Evolutionary conservation across 2,113 vertebrate species (phyloP).

Genomic region (Hippolais icterina): DNA sequence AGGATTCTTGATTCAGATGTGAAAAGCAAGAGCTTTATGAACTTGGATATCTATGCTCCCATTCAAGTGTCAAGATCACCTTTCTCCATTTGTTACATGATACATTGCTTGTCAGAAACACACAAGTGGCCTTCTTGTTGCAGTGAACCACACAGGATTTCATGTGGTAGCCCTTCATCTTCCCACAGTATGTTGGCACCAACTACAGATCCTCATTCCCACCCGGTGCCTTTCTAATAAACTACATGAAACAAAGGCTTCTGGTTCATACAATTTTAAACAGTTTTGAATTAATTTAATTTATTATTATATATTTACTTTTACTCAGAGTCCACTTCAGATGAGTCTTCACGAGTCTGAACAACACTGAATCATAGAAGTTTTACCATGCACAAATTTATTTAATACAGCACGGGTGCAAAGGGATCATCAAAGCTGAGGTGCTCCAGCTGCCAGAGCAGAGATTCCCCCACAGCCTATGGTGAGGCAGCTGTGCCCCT

Average conservation of each 20-base stretch:
- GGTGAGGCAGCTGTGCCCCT: background rate
- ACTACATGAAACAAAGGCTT: background rate
- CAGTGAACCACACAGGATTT: background rate
- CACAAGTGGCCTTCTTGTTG: background rate
- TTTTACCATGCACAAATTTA: background rate
- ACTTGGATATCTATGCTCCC: background rate
- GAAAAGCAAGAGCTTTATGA: background rate
- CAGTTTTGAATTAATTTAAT: background rate
- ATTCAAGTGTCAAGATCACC: background rate
- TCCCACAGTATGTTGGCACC: background rate
- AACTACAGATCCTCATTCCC: background rate
- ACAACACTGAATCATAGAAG: background rate
- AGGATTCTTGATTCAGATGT: accelerated
- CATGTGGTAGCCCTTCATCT: background rate
- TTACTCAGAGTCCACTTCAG: background rate
- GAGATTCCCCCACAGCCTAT: background rate
- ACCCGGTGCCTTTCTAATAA: background rate
- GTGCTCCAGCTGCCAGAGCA: background rate
- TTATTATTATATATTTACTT: background rate
- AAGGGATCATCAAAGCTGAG: background rate
- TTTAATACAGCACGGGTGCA: background rate
- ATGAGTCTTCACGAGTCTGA: background rate
- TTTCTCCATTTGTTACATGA: background rate
- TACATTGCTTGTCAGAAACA: background rate
- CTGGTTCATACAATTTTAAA: background rate